Conservation (phyloP, 1,140 invertebrate species). For the Drosophila pandora region DNA sequence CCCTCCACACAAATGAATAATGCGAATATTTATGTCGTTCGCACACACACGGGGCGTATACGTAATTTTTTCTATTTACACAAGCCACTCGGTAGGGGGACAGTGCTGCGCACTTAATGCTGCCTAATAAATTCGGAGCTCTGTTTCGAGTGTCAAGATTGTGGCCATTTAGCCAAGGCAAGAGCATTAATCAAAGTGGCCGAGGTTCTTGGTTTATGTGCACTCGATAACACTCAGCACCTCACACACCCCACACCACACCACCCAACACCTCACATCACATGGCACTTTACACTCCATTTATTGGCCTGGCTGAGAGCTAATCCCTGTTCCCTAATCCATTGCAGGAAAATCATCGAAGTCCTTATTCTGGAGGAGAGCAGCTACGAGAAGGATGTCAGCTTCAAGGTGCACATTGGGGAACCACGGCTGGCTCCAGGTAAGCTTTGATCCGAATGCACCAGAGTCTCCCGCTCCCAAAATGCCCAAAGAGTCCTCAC, state of each 20-base stretch:
- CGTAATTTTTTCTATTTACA: constrained; percentile 37
- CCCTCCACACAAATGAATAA: constrained; percentile 43
- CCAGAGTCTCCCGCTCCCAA: constrained; percentile 1
- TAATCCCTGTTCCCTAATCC: constrained; percentile 16
- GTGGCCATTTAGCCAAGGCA: constrained; percentile 48
- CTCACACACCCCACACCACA: background rate
- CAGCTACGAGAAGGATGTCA: constrained; percentile 98
- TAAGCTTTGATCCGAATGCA: constrained; percentile 85
- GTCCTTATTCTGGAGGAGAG: constrained; percentile 97
- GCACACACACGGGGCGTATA: constrained; percentile 44
- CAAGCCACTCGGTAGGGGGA: constrained; percentile 17
- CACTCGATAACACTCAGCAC: constrained; percentile 26
- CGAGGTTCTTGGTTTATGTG: constrained; percentile 34
- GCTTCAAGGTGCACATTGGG: constrained; percentile 96
- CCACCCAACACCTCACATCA: background rate
- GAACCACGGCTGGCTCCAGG: constrained; percentile 94
- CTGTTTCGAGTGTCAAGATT: constrained; percentile 71
- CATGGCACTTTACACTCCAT: background rate
- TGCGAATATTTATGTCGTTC: constrained; percentile 60
- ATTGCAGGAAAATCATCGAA: constrained; percentile 93
- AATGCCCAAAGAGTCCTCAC: background rate
- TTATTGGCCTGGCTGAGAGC: background rate
- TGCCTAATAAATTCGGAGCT: constrained; percentile 67
- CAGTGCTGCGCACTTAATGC: constrained; percentile 40
- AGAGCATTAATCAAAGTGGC: constrained; percentile 58